phyloP scores from a whole-genome alignment of 1,140 invertebrate genomes.

The Chrysoperla carnea region DNA sequence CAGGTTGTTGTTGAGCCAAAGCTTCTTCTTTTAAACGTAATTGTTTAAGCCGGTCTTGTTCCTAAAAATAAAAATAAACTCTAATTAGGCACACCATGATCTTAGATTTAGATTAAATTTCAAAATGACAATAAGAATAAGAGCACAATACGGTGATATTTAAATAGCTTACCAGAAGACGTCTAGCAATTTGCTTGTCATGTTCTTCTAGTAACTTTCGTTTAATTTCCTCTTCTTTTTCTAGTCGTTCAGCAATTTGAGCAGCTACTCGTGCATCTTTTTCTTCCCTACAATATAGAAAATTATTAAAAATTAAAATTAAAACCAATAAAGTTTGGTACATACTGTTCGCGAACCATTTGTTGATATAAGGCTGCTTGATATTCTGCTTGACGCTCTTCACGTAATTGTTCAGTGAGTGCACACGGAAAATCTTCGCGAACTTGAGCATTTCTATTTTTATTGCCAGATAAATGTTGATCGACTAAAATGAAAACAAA shows the following conservation, averaged over 20 bases:
- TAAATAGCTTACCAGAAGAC: constrained; percentile 19
- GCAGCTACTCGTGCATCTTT: constrained; percentile 46
- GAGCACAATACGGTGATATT: too few relatives aligned
- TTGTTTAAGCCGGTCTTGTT: neutral
- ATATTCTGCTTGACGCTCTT: constrained; percentile 43
- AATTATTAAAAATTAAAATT: neutral
- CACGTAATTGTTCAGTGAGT: constrained; percentile 59
- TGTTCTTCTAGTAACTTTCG: constrained; percentile 30
- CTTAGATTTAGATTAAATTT: too few relatives aligned
- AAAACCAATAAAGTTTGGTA: constrained; percentile 5
- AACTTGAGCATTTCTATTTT: constrained; percentile 69
- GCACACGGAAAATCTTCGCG: constrained; percentile 77
- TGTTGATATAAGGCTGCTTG: constrained; percentile 38
- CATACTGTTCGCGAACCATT: constrained; percentile 42
- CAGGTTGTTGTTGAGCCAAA: neutral
- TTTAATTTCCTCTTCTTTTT: constrained; percentile 36
- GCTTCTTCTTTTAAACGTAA: neutral
- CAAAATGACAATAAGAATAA: too few relatives aligned
- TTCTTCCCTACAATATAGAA: constrained; percentile 34
- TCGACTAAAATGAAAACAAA: constrained; percentile 35
- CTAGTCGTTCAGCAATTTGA: constrained; percentile 41
- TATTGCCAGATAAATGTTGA: constrained; percentile 71
- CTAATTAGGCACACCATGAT: too few relatives aligned
- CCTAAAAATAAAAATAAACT: neutral
- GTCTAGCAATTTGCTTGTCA: constrained; percentile 25